phyloP scores from a whole-genome alignment of 1,140 invertebrate species.

The Drosophila kohkoa region DNA sequence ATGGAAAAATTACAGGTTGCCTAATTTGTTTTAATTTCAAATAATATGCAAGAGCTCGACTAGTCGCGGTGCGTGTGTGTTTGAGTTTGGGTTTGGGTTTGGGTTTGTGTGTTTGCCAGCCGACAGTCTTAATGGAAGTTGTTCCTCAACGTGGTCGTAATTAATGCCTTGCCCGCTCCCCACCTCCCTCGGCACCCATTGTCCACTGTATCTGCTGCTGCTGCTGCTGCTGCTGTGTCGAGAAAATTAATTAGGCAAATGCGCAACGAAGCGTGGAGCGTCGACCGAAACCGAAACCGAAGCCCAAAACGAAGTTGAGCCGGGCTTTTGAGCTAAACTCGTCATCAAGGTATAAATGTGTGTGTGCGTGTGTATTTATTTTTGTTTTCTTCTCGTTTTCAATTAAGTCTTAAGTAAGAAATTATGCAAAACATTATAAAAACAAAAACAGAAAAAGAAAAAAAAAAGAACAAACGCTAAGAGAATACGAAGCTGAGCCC shows the following conservation, averaged over 20 bases:
- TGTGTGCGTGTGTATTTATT: slow-evolving; percentile 3
- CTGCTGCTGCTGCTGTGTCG: slow-evolving; percentile 66
- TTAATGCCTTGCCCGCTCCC: slow-evolving; percentile 62
- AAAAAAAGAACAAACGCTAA: slow-evolving; percentile 35
- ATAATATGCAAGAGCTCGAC: slow-evolving; percentile 69
- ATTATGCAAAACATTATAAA: slow-evolving; percentile 81
- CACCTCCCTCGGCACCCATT: slow-evolving; percentile 19
- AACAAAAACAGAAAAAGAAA: slow-evolving; percentile 32
- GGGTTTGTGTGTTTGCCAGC: slow-evolving; percentile 23
- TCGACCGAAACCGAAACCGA: slow-evolving; percentile 43
- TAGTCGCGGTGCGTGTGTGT: slow-evolving; percentile 38
- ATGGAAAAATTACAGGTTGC: slow-evolving; percentile 81
- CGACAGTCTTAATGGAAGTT: slow-evolving; percentile 71
- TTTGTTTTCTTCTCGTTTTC: slow-evolving; percentile 57
- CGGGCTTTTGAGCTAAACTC: slow-evolving; percentile 54
- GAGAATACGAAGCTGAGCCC: slow-evolving; percentile 50
- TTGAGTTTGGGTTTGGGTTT: slow-evolving; percentile 44
- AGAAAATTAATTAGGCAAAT: slow-evolving; percentile 84
- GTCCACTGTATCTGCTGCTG: slow-evolving; percentile 36
- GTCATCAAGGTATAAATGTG: slow-evolving; percentile 7
- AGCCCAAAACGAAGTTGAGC: slow-evolving; percentile 37
- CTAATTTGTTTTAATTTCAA: slow-evolving; percentile 84
- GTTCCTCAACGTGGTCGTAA: slow-evolving; percentile 81
- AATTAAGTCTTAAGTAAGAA: slow-evolving; percentile 84
- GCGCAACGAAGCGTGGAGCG: slow-evolving; percentile 76